Base-by-base conservation (phyloP, 2,888 invertebrate genomes). In the Dryomyza anilis region DNA sequence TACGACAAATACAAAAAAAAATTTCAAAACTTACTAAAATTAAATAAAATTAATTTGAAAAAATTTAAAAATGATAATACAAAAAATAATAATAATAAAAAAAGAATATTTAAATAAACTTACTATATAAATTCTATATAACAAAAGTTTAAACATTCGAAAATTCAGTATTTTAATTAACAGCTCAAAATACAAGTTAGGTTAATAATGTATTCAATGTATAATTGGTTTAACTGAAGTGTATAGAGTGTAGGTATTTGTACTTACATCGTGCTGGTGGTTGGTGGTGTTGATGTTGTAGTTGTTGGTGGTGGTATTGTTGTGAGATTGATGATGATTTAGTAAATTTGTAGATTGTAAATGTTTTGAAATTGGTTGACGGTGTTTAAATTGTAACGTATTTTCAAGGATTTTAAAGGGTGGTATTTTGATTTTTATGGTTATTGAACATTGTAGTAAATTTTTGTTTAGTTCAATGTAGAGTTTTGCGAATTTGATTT, bases 221-320 rank as follows among this genome's bases (percentile, higher is more conserved):
- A 70, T n/a, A 71, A 27, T 72, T 71, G 43, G 21, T 33, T 48
- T 60, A 46, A 39, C 52, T 21, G 57, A 59, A 67, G n/a, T n/a
- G 77, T 79, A 75, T 75, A 73, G 73, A 72, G 72, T 67, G 78
- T 78, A 76, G 52, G 46, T 70, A 75, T 77, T 79, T 76, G 81
- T 82, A 82, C 82, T 82, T 82, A 82, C 82, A 81, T 82, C 83
- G 80, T 82, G 81, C 82, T 82, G 81, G 77, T 79, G 81, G n/a
- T 78, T 78, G 80, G 75, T 76, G 76, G 74, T 73, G 72, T 73
- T 74, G 77, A 76, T 76, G 79, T 78, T 73, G 74, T 76, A 74
- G 76, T 75, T 76, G 79, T 76, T 71, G 73, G 73, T 70, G 71
- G 74, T 76, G 70, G 66, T 67, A 71, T n/a, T n/a, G n/a, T n/a